Evolutionary conservation across 2,797 vertebrate species (phyloP), one percentile per base, ranked within the genome.

Genomic region (Hydrolagus colliei): DNA sequence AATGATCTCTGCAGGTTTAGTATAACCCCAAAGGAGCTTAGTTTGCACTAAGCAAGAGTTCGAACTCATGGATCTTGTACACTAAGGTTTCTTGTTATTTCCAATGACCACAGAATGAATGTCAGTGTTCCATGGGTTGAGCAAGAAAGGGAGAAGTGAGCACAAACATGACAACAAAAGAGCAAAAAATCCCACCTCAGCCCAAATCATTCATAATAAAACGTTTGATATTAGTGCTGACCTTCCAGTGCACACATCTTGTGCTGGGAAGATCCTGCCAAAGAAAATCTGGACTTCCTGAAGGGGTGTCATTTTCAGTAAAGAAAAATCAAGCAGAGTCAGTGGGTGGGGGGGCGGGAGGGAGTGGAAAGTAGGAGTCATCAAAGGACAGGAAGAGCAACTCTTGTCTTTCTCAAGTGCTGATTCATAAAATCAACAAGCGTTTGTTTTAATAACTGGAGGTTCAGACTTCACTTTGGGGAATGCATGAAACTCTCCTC

Each of bases 151-250:
- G 41, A 63, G 65, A 71, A 84, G 71, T 27, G 35, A 9, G 5
- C 27, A 41, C 71, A 32, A 71, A 22, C 32, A n/a, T 32, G 20
- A 91, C 91, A 92, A 91, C 91, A 91, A 88, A 93, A 89, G 86
- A 91, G 92, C 89, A 93, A 91, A 92, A 93, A 93, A 93, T 90
- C 89, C 90, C 92, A 89, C 92, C 92, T 92, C 92, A 92, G 92
- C 93, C 93, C 93, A 94, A 94, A 94, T 93, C 92, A 92, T 93
- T 94, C 92, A 91, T 90, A 93, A 90, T 90, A 92, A 94, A 93
- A 90, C 89, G 91, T 94, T 94, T 93, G 90, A 94, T 94, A 92
- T 91, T 89, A 92, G 91, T 94, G 91, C 90, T 89, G 90, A 92
- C 92, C 90, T 89, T 89, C 89, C 88, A 87, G 71, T 22, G 13